Conservation (phyloP, 2,888 invertebrate species). For the Teleiodes luculella region DNA sequence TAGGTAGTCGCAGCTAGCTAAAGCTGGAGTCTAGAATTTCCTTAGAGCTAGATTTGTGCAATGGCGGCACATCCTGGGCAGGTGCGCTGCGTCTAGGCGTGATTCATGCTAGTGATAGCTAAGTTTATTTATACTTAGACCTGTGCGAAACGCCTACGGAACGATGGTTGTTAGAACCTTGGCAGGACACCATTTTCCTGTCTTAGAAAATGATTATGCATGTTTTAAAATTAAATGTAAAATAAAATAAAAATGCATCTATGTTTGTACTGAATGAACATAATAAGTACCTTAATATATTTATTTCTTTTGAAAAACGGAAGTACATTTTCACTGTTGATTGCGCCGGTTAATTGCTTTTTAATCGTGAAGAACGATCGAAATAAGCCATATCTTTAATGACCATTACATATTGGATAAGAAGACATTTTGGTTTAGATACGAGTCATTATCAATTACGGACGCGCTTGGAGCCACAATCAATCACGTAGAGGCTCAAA, state of each 20-base stretch:
- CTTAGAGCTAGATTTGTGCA: constrained; percentile 1
- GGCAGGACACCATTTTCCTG: constrained; percentile 8
- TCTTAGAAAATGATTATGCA: not conserved
- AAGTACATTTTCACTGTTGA: too few species aligned
- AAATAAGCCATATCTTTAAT: not conserved
- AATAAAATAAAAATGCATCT: too few species aligned
- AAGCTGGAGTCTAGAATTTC: not conserved
- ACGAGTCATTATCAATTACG: constrained; percentile 21
- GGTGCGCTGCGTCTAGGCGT: constrained; percentile 20
- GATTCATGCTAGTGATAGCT: constrained; percentile 26
- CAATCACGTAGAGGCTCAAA: constrained; percentile 30
- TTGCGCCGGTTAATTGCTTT: constrained; percentile 5
- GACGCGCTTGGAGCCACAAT: constrained; percentile 21
- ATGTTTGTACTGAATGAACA: too few species aligned
- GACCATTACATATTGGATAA: not conserved
- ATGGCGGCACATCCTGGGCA: constrained; percentile 2
- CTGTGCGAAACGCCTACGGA: constrained; percentile 21
- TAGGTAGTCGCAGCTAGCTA: not conserved
- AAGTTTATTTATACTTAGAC: not conserved
- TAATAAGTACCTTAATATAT: too few species aligned
- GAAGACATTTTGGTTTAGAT: constrained; percentile 5
- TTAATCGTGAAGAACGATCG: not conserved
- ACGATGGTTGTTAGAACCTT: constrained; percentile 15
- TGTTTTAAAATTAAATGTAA: not conserved
- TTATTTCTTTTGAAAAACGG: too few species aligned